phyloP scores from a whole-genome alignment of 2,888 invertebrate genomes.

The Apodemia duryi region DNA sequence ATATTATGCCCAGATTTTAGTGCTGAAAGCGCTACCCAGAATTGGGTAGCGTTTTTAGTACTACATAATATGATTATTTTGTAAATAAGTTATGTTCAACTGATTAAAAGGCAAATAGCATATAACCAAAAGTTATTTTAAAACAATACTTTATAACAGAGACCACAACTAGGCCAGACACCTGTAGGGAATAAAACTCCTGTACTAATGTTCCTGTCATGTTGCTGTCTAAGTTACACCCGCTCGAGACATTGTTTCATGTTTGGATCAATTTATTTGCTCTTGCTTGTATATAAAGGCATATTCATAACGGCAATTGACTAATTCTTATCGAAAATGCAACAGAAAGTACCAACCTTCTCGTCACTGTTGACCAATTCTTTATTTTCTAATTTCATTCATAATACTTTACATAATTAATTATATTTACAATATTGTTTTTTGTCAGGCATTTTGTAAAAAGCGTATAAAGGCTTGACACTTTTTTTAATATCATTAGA shows the following conservation, averaged over 20 bases:
- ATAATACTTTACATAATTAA: not conserved
- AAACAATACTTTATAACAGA: conserved; percentile 24
- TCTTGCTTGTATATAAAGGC: conserved; percentile 41
- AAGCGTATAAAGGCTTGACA: not conserved
- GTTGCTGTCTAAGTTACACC: conserved; percentile 55
- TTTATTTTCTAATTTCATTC: not conserved
- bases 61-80: too few relatives aligned
- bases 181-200: conserved; percentile 57
- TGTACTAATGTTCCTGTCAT: conserved; percentile 57
- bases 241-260: conserved; percentile 26
- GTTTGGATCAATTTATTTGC: conserved; percentile 34
- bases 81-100: too few relatives aligned
- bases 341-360: not conserved
- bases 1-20: too few relatives aligned
- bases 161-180: conserved; percentile 31
- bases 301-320: not conserved
- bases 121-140: not conserved
- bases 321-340: not conserved
- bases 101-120: too few relatives aligned
- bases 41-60: too few relatives aligned
- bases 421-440: not conserved
- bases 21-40: too few relatives aligned
- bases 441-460: too few relatives aligned
- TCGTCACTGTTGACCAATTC: too few relatives aligned
- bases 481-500: too few relatives aligned